Conservation (phyloP, 1,140 invertebrate genomes). For the Andrena cerasifolii region DNA sequence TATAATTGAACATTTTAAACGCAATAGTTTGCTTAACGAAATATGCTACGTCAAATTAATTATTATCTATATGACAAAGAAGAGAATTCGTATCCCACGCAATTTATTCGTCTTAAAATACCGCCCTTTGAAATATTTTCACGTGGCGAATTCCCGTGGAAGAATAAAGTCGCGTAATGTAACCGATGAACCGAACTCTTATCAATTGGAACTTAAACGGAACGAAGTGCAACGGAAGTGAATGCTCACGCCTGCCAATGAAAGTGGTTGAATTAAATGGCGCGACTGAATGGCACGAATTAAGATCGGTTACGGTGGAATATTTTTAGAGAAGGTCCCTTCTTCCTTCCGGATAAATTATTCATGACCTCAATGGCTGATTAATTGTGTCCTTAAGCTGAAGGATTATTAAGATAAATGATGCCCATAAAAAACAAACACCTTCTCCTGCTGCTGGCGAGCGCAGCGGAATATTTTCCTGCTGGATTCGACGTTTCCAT, state of each 20-base stretch:
- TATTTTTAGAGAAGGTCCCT: slow-evolving; percentile 57
- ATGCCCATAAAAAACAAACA: slow-evolving; percentile 38
- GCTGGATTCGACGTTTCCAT: background rate
- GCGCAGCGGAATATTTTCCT: background rate
- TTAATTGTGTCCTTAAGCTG: slow-evolving; percentile 63
- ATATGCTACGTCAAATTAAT: no score
- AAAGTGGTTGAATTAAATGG: slow-evolving; percentile 66
- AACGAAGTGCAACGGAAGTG: slow-evolving; percentile 57
- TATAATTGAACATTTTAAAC: no score
- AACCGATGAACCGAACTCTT: slow-evolving; percentile 51
- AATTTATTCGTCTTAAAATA: no score
- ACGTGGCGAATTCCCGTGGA: background rate
- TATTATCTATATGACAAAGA: no score
- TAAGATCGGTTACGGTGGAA: slow-evolving; percentile 61
- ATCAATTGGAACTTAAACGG: slow-evolving; percentile 65
- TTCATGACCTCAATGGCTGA: slow-evolving; percentile 65
- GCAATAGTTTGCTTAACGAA: no score
- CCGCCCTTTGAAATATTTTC: background rate
- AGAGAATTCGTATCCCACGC: no score
- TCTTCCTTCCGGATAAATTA: slow-evolving; percentile 57
- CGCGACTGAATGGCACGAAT: slow-evolving; percentile 54
- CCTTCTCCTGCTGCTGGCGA: slow-evolving; percentile 11
- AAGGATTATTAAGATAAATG: slow-evolving; percentile 66
- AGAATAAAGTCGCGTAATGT: slow-evolving; percentile 27
- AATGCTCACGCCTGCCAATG: slow-evolving; percentile 56